Evolutionary conservation across 2,888 invertebrate genomes (phyloP), one percentile per base, ranked within the genome.

Genomic region (Cryptocephalus primarius): DNA sequence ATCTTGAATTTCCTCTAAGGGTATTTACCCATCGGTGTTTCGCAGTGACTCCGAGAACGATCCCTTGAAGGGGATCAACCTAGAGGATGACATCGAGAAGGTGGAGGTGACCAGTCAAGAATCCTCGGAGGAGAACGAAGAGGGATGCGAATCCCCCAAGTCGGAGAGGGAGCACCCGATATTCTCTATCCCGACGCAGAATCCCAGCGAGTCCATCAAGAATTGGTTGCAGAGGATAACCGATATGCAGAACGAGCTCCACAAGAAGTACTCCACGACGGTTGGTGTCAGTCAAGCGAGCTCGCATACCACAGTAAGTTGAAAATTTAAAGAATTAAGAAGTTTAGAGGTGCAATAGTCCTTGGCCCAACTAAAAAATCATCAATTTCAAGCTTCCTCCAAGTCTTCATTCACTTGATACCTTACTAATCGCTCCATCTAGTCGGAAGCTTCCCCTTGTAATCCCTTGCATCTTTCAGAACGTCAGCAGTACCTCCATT

Each of bases 181-280:
- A 10, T 56, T 60, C 42, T 52, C 52, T 13, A 66, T 72, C 1
- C 71, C 72, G 9, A 62, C 62, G n/a, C 65, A 67, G 50, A 61
- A 61, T 45, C 76, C 79, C 0, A 80, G 78, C 59, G 83, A 83
- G 62, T 79, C 82, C 2, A 80, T 83, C 44, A 80, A 82, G 53
- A 80, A 80, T 56, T 87, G 87, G 87, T 72, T 86, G 46, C 82
- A 85, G 53, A 76, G 83, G 55, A 79, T 87, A 43, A 83, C 85
- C 0, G 82, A 82, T 43, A 79, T 84, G 62, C 85, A 85, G 59
- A 79, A 76, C 57, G 80, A 80, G 47, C 48, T 51, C n/a, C 65
- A 65, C 59, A 72, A 49, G 66, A 73, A 68, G 39, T 52, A 48
- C 44, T 36, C 36, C 12, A 12, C 12, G 36, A 36, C 36, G 12